phyloP scores from a whole-genome alignment of 2,888 invertebrate species.

The Drosophila ustulata region DNA sequence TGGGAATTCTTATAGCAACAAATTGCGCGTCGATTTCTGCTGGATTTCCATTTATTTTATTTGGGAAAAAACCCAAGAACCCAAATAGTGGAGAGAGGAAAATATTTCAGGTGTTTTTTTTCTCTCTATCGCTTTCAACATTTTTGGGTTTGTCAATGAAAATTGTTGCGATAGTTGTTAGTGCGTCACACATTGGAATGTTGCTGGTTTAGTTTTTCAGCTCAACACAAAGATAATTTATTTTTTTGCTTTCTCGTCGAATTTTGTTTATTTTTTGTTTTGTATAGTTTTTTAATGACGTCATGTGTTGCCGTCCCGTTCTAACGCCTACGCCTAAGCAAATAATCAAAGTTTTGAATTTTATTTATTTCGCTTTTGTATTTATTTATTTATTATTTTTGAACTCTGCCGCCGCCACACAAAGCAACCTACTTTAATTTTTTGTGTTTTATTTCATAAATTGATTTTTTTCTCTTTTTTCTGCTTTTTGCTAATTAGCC shows the following conservation, averaged over 20 bases:
- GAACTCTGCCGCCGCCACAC: conserved; percentile 45
- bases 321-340: conserved; percentile 13
- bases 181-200: conserved; percentile 73
- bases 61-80: conserved; percentile 3
- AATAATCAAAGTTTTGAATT: conserved; percentile 10
- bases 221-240: conserved; percentile 1
- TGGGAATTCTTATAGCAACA: conserved; percentile 12
- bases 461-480: conserved; percentile 19
- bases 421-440: conserved; percentile 42
- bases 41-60: conserved; percentile 12
- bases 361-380: neutral
- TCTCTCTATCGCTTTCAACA: neutral
- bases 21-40: conserved; percentile 8
- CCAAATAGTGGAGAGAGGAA: neutral
- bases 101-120: conserved; percentile 14
- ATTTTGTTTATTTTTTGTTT: neutral
- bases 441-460: conserved; percentile 24
- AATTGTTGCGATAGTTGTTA: conserved; percentile 38
- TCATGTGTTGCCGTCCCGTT: conserved; percentile 16
- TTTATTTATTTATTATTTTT: conserved; percentile 41
- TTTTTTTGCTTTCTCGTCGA: conserved; percentile 22
- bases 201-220: conserved; percentile 61
- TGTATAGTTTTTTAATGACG: conserved; percentile 15
- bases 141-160: conserved; percentile 56
- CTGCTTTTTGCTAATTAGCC: conserved; percentile 40